phyloP scores from a whole-genome alignment of 2,888 invertebrate species.

The Prosopocoilus inquinatus region DNA sequence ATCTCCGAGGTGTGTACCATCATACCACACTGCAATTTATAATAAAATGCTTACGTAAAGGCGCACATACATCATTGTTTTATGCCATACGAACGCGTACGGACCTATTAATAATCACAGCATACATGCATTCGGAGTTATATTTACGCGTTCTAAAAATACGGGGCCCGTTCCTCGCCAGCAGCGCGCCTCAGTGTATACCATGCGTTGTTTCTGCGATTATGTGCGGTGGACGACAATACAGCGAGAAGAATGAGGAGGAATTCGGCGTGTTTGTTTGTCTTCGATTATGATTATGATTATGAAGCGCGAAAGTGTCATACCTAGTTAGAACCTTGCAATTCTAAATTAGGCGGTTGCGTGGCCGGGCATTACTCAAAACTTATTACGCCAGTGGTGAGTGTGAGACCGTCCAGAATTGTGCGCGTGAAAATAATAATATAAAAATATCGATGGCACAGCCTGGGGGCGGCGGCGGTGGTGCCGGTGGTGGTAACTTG shows the following conservation, averaged over 20 bases:
- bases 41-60: conserved; percentile 15
- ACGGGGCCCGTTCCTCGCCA: conserved; percentile 8
- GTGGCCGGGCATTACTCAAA: conserved; percentile 41
- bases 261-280: not conserved
- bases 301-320: conserved; percentile 2
- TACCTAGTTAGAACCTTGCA: conserved; percentile 36
- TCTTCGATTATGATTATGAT: not conserved
- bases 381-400: conserved; percentile 25
- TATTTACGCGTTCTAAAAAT: conserved; percentile 23
- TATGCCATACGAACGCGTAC: conserved; percentile 17
- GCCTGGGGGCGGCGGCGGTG: conserved; percentile 2
- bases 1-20: not conserved
- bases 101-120: conserved; percentile 16
- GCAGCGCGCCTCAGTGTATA: conserved; percentile 3
- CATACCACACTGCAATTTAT: not conserved
- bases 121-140: conserved; percentile 20
- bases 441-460: conserved; percentile 19
- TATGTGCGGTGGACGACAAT: not conserved
- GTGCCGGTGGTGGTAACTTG: conserved; percentile 25
- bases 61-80: conserved; percentile 18
- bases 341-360: conserved; percentile 44
- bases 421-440: conserved; percentile 8
- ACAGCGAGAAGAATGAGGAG: not conserved
- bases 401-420: conserved; percentile 17
- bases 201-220: not conserved